phyloP scores from a whole-genome alignment of 2,797 vertebrate genomes.

The Crypturellus tataupa region DNA sequence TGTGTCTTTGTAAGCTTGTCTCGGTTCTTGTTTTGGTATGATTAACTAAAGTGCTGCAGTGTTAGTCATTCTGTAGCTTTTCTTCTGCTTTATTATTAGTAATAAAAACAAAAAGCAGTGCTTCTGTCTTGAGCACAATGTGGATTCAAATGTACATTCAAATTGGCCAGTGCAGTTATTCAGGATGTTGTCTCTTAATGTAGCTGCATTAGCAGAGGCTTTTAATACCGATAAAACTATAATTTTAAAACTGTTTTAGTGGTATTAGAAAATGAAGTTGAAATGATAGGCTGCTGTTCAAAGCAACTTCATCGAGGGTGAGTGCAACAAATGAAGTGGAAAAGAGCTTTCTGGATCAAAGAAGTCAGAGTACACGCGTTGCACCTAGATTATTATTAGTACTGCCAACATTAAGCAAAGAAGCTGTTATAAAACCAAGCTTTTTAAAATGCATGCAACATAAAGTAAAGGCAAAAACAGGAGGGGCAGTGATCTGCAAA shows the following conservation, averaged over 20 bases:
- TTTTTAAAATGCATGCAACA: background rate
- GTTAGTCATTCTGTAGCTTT: background rate
- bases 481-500: background rate
- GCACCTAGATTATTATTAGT: background rate
- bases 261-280: background rate
- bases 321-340: background rate
- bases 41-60: background rate
- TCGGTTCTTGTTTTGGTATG: background rate
- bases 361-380: background rate
- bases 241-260: background rate
- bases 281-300: background rate
- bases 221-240: background rate
- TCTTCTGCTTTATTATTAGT: background rate
- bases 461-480: background rate
- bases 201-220: background rate
- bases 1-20: background rate
- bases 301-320: background rate
- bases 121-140: background rate
- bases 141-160: accelerated
- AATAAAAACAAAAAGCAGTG: accelerated
- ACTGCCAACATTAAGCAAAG: background rate
- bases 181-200: background rate
- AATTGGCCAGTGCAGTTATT: background rate
- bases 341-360: background rate
- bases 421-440: background rate